Conservation (phyloP, 2,797 vertebrate genomes). For the Monodelphis domestica region DNA sequence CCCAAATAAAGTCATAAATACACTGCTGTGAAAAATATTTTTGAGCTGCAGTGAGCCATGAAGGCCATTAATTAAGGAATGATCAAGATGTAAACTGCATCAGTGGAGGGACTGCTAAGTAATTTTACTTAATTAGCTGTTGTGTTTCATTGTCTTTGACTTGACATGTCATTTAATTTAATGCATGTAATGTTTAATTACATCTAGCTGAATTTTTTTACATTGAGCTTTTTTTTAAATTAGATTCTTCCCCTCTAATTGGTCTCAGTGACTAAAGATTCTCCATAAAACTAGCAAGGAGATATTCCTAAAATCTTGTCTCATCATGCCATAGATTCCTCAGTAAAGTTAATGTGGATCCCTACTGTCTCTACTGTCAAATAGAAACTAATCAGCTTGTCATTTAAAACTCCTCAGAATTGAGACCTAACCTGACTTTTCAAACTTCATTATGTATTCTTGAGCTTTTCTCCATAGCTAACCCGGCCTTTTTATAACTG, state of each 20-base stretch:
- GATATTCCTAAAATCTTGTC: background rate
- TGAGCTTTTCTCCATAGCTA: too few relatives aligned
- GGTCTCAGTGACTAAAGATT: background rate
- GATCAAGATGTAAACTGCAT: background rate
- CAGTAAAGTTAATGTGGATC: background rate
- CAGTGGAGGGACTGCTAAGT: background rate
- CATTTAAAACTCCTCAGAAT: background rate
- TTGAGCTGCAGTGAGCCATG: background rate
- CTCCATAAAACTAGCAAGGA: background rate
- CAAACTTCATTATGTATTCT: too few relatives aligned
- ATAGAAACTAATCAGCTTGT: background rate
- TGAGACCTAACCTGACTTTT: too few relatives aligned
- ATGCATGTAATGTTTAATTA: background rate
- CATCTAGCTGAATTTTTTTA: background rate
- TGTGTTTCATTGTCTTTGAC: background rate
- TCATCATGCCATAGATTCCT: background rate
- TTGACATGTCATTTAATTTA: background rate
- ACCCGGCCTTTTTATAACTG: too few relatives aligned
- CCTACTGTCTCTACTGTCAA: background rate
- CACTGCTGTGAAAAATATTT: too few relatives aligned
- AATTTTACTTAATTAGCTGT: background rate
- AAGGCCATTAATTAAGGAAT: background rate
- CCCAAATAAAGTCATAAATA: too few relatives aligned
- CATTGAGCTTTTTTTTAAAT: background rate
- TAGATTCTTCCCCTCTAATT: background rate